phyloP scores from a whole-genome alignment of 2,888 invertebrate genomes.

The Dioctria rufipes region DNA sequence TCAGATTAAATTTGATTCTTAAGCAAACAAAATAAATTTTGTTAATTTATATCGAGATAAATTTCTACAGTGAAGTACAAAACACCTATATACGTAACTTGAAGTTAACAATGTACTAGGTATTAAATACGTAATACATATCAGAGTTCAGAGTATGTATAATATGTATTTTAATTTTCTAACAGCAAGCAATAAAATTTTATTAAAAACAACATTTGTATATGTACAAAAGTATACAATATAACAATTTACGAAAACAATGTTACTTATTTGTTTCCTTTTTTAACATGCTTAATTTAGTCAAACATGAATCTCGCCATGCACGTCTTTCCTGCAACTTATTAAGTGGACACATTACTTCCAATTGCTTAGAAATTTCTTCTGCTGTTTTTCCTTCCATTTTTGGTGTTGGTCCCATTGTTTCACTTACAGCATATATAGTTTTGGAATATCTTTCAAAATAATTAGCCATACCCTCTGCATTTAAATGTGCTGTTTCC shows the following conservation, averaged over 20 bases:
- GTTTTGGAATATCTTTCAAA: slow-evolving; percentile 77
- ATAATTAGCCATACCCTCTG: slow-evolving; percentile 83
- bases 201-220: not conserved
- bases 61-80: too few relatives aligned
- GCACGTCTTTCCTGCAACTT: slow-evolving; percentile 81
- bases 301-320: slow-evolving; percentile 89
- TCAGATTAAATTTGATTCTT: too few relatives aligned
- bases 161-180: too few relatives aligned
- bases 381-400: slow-evolving; percentile 80
- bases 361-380: slow-evolving; percentile 81
- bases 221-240: too few relatives aligned
- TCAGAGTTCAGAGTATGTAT: too few relatives aligned
- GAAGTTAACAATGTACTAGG: too few relatives aligned
- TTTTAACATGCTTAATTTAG: slow-evolving; percentile 85
- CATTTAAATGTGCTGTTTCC: slow-evolving; percentile 95
- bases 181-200: too few relatives aligned
- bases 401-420: slow-evolving; percentile 82
- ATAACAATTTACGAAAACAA: not conserved
- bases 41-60: too few relatives aligned
- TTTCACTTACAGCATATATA: slow-evolving; percentile 77
- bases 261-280: slow-evolving; percentile 75
- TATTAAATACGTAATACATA: too few relatives aligned
- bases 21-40: too few relatives aligned
- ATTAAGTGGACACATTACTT: slow-evolving; percentile 81
- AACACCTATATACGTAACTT: too few relatives aligned